Evolutionary conservation across 2,888 invertebrate genomes (phyloP), one percentile per base, ranked within the genome.

Genomic region (Lutraria lutraria): DNA sequence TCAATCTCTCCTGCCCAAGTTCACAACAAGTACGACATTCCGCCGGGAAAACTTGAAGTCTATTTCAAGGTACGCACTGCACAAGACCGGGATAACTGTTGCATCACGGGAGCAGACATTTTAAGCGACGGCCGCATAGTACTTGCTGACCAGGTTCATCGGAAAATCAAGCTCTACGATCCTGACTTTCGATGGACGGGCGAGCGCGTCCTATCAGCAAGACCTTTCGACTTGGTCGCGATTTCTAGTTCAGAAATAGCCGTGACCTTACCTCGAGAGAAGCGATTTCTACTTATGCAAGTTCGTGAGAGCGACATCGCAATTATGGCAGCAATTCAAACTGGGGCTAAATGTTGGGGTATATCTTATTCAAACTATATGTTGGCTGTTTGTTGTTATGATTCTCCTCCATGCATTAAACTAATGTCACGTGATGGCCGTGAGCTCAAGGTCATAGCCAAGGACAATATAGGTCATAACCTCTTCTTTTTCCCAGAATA

Each of bases 401-500:
- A 92, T 31, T 92, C 92, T 4, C 93, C 93, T 16, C 93, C 93
- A 29, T 86, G 91, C n/a, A 87, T 93, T 16, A 93, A 93, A 85
- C 89, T 93, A 3, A 93, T 93, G 93, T 92, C 93, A 81, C 92
- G 92, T 87, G 93, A 93, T 60, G 93, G 93, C 19, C 89, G 93
- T 29, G 93, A 93, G 88, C 86, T 93, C 53, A 92, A 92, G 87
- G 89, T 91, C 72, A 91, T 93, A 19, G 91, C 85, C 81, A 91
- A 88, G 81, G 93, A 93, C 85, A 92, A 91, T 31, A 90, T 92
- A 68, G 93, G 93, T 72, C 93, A 93, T 56, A 92, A 93, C 31
- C 82, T 93, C n/a, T 93, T 93, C 82, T 93, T 93, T 88, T 93
- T 93, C 79, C 92, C 93, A 25, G 93, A 93, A 81, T 93, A 93